Evolutionary conservation across 2,797 vertebrate genomes (phyloP).

Genomic region (Rachycentron canadum): DNA sequence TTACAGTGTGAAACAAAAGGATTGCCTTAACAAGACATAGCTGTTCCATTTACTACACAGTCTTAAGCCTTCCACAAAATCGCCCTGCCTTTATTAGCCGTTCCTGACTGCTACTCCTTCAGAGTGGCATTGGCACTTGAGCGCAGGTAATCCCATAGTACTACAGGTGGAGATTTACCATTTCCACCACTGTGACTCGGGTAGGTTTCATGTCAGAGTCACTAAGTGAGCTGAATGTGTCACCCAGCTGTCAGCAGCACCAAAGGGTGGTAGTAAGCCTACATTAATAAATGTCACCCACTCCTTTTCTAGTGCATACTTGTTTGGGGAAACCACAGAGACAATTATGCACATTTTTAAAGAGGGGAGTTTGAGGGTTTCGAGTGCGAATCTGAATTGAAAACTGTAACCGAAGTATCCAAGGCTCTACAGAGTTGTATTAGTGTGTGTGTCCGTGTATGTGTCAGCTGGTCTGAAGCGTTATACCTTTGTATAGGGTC

Average conservation of each 20-base stretch:
- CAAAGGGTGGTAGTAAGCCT: slow-evolving; percentile 37
- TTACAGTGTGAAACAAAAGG: slow-evolving; percentile 63
- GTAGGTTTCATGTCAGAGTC: slow-evolving; percentile 42
- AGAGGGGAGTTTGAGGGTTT: slow-evolving; percentile 41
- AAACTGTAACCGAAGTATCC: slow-evolving; percentile 44
- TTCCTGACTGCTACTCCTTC: slow-evolving; percentile 44
- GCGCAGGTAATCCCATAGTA: slow-evolving; percentile 68
- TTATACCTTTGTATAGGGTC: slow-evolving; percentile 39
- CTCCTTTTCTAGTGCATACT: slow-evolving; percentile 39
- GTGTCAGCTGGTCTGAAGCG: slow-evolving; percentile 36
- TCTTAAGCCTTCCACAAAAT: slow-evolving; percentile 54
- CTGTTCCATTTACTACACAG: slow-evolving; percentile 58
- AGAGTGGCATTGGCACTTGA: slow-evolving; percentile 49
- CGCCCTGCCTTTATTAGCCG: slow-evolving; percentile 55
- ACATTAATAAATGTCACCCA: slow-evolving; percentile 34
- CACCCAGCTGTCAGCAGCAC: slow-evolving; percentile 42
- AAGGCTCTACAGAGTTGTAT: too few species aligned
- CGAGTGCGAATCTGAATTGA: slow-evolving; percentile 40
- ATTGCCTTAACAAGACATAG: slow-evolving; percentile 73
- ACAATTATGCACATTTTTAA: slow-evolving; percentile 52
- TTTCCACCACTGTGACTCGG: slow-evolving; percentile 41
- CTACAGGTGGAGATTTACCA: slow-evolving; percentile 63
- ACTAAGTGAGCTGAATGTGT: slow-evolving; percentile 46
- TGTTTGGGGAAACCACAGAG: slow-evolving; percentile 36
- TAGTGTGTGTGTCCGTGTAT: slow-evolving; percentile 16